Percentiles rank a stretch among this genome's conserved stretches.
These are phyloP conservation scores for Ciconia stormi DNA, from an alignment of 2,113 vertebrate species.

Conservation along the genomic window DNA sequence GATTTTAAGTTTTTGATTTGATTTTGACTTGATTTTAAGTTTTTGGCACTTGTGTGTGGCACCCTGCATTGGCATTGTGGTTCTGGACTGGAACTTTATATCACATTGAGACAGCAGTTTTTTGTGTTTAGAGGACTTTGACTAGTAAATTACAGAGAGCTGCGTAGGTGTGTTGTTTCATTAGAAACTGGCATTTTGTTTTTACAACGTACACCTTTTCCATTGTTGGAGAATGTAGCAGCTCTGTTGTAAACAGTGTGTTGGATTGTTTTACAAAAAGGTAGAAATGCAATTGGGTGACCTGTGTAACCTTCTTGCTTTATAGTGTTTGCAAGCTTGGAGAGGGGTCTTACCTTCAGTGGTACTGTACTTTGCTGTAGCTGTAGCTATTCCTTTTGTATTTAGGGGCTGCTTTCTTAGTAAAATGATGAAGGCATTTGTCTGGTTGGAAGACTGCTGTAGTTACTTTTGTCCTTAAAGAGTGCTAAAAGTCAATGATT, in stretches of 20 bases:
- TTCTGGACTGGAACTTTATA: background rate
- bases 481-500: background rate
- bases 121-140: background rate
- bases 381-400: background rate
- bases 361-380: background rate
- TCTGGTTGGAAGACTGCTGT: background rate
- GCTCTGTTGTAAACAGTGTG: background rate
- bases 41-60: accelerated
- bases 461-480: background rate
- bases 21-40: no score
- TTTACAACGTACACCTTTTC: background rate
- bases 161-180: background rate
- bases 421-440: background rate
- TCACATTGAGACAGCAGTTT: accelerated
- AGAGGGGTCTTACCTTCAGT: background rate
- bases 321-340: background rate
- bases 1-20: no score
- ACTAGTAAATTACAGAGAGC: background rate
- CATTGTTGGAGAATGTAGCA: background rate
- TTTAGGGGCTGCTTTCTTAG: background rate
- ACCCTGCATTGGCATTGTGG: background rate
- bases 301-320: background rate
- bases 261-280: background rate
- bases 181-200: background rate
- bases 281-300: background rate